Conservation (phyloP, 2,888 invertebrate genomes). For the Baccha elongata region DNA sequence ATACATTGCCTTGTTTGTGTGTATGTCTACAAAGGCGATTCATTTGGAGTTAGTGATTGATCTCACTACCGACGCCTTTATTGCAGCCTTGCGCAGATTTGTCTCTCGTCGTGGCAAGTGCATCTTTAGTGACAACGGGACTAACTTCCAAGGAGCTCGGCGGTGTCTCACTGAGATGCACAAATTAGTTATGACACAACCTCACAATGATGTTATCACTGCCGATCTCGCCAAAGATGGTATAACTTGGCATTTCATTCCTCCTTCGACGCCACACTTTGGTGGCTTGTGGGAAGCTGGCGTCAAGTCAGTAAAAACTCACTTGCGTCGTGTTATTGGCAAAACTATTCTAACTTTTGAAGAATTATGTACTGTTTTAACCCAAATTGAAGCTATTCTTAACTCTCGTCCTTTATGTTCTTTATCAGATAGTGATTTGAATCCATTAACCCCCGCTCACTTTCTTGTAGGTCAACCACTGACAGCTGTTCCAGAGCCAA, state of each 20-base stretch:
- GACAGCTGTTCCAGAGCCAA: too few relatives aligned
- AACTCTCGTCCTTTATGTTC: too few relatives aligned
- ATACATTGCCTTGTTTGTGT: too few relatives aligned
- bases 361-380: constrained; percentile 1
- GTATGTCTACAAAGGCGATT: too few relatives aligned
- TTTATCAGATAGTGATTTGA: constrained; percentile 5
- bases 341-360: constrained; percentile 9
- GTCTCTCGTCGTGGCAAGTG: constrained; percentile 40
- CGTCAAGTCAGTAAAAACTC: constrained; percentile 10
- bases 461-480: constrained; percentile 20
- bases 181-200: too few relatives aligned
- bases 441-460: constrained; percentile 26
- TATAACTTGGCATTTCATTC: constrained; percentile 13
- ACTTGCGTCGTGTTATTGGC: constrained; percentile 17
- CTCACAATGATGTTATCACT: too few relatives aligned
- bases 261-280: background rate
- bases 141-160: constrained; percentile 22
- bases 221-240: background rate
- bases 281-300: constrained; percentile 15
- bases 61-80: background rate
- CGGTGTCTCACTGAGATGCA: background rate
- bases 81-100: background rate
- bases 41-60: constrained; percentile 18
- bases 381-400: background rate
- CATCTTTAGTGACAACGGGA: constrained; percentile 2